Evolutionary conservation across 2,888 invertebrate genomes (phyloP), one percentile per base, ranked within the genome.

Genomic region (Hemaris fuciformis): DNA sequence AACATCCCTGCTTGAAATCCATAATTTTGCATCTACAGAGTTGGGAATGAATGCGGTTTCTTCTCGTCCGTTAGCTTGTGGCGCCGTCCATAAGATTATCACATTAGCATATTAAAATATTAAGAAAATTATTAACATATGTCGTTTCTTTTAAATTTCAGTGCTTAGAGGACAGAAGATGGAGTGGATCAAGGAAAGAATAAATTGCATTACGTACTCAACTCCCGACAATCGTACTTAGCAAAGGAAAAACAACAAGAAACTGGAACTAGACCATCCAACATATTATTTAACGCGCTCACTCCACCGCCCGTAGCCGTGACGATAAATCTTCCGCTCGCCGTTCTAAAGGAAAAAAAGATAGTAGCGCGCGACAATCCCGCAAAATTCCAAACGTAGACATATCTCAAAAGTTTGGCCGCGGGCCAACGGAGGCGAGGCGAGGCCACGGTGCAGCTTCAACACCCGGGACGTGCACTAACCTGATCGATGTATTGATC

Each of bases 351-450:
- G 1, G 23, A 34, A 59, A 59, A 53, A 48, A 56, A 48, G 41
- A 23, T 25, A 45, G 27, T n/a, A n/a, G n/a, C n/a, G n/a, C 53
- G 34, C 46, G 42, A 62, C 58, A 62, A 59, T 48, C 27, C 62
- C 62, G 53, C 62, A 62, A 58, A 62, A 48, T 31, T 41, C 31
- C 23, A 27, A 41, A 56, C 43, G 61, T 27, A 58, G 62, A 57
- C 34, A 46, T 63, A 63, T 60, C 63, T 63, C 63, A 60, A 23
- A 48, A 53, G 53, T 56, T 62, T 62, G 62, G 60, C 60, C 1
- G 18, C n/a, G 3, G 34, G 60, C 63, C 60, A 62, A 57, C 15
- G 23, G n/a, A n/a, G n/a, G n/a, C n/a, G n/a, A n/a, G n/a, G 25
- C 42, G 31, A 18, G 27, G 48, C 20, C 4, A 15, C 31, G 43